Percentiles rank a stretch among this genome's conserved stretches.
phyloP scores from a whole-genome alignment of 2,797 vertebrate genomes.

The Anabacerthia variegaticeps region DNA sequence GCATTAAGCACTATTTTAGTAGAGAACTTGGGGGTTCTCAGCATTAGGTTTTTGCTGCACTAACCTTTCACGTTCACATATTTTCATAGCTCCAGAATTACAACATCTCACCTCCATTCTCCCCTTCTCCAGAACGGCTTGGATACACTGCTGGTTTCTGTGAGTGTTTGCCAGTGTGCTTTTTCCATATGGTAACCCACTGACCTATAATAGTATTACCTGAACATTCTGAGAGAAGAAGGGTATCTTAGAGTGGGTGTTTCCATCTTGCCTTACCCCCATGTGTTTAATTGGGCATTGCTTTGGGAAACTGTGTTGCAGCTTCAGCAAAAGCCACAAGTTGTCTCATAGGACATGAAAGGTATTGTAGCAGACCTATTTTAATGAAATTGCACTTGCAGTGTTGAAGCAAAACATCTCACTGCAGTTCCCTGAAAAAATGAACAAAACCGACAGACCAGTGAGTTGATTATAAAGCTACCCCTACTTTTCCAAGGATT shows the following conservation, averaged over 20 bases:
- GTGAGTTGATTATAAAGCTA: background rate
- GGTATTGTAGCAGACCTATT: background rate
- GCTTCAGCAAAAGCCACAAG: background rate
- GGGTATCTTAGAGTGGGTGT: background rate
- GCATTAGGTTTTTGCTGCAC: background rate
- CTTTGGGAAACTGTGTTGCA: background rate
- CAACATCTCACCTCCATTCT: background rate
- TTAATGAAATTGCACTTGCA: background rate
- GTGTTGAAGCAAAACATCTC: background rate
- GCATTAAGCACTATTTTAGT: background rate
- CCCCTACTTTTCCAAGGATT: background rate
- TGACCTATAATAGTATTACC: background rate
- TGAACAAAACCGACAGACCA: background rate
- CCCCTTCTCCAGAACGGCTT: background rate
- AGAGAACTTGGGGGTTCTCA: background rate
- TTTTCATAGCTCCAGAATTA: background rate
- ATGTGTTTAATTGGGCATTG: background rate
- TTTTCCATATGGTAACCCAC: background rate
- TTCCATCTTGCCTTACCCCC: background rate
- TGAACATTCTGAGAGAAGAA: background rate
- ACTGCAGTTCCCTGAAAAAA: background rate
- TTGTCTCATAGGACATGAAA: background rate
- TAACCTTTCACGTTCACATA: accelerated
- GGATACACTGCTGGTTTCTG: background rate
- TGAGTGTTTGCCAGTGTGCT: accelerated